These are phyloP conservation scores for Podarcis cretensis DNA, from an alignment of 2,113 vertebrate species.

Conservation along the genomic window DNA sequence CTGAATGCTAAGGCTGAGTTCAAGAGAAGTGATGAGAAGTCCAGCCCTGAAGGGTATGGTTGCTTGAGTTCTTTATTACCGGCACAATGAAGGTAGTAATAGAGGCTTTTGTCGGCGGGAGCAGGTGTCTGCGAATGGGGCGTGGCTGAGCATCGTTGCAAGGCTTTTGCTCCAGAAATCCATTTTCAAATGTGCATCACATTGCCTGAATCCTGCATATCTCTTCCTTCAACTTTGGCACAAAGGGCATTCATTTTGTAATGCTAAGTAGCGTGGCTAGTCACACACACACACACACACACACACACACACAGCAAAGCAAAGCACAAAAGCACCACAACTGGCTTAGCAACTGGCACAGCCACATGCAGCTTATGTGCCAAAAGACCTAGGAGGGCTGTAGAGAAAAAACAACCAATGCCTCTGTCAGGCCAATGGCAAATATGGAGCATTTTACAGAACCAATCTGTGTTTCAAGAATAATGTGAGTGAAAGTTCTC, in stretches of 20 bases:
- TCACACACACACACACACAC: constrained; percentile 34
- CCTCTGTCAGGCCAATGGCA: constrained; percentile 41
- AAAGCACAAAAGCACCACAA: too few relatives aligned
- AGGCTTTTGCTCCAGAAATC: constrained; percentile 67
- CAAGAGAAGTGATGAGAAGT: constrained; percentile 67
- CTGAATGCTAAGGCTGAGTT: constrained; percentile 57
- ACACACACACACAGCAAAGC: constrained; percentile 23
- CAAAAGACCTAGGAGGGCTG: constrained; percentile 52
- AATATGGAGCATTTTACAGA: constrained; percentile 32
- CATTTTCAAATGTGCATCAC: constrained; percentile 71
- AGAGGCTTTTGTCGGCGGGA: constrained; percentile 25
- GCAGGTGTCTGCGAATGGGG: neutral
- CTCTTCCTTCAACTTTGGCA: constrained; percentile 65
- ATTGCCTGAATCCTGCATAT: constrained; percentile 71
- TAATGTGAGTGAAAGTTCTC: constrained; percentile 22
- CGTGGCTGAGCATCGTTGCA: constrained; percentile 30
- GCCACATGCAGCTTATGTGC: constrained; percentile 46
- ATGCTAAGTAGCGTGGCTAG: constrained; percentile 56
- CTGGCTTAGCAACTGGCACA: constrained; percentile 32
- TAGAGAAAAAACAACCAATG: constrained; percentile 43
- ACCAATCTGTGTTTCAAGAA: constrained; percentile 37
- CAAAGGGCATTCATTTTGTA: constrained; percentile 66
- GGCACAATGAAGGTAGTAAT: constrained; percentile 66
- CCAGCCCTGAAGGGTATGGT: constrained; percentile 64
- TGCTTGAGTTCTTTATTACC: constrained; percentile 69